Evolutionary conservation across 2,113 vertebrate genomes (phyloP).

Genomic region (Xiphophorus maculatus): DNA sequence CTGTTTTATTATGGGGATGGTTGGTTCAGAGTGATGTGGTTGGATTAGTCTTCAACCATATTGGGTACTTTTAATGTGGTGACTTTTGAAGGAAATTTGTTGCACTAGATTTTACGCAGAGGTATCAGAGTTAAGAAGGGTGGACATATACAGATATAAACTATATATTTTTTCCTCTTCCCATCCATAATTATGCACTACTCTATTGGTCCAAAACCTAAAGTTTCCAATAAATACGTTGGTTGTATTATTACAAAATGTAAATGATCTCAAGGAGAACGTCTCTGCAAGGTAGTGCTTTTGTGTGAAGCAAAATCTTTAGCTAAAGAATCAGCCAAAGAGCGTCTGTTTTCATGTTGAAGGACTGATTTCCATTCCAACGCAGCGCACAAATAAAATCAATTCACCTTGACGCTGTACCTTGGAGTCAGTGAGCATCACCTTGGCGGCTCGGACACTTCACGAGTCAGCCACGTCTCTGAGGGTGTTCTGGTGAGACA

Average conservation of each 20-base stretch:
- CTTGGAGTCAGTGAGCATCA: constrained; percentile 24
- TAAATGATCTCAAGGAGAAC: too few species aligned
- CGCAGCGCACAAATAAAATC: constrained; percentile 14
- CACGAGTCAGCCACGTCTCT: constrained; percentile 16
- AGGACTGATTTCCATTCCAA: constrained; percentile 36
- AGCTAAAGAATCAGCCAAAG: constrained; percentile 4
- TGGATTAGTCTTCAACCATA: background rate
- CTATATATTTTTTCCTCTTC: too few species aligned
- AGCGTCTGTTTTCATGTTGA: background rate
- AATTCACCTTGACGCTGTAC: constrained; percentile 40
- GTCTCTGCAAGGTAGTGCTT: background rate
- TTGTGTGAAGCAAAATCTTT: background rate
- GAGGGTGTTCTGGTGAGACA: constrained; percentile 18
- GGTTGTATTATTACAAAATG: too few species aligned
- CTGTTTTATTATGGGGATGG: background rate
- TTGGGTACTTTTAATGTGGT: background rate
- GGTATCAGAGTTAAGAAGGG: background rate
- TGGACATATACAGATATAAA: background rate
- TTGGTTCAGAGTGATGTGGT: too few species aligned
- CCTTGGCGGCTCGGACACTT: constrained; percentile 19
- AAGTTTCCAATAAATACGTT: too few species aligned
- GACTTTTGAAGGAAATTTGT: background rate
- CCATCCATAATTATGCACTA: too few species aligned
- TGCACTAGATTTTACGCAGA: background rate
- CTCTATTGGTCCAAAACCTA: too few species aligned